Conservation (phyloP, 2,113 vertebrate genomes). For the Tragulus kanchil region DNA sequence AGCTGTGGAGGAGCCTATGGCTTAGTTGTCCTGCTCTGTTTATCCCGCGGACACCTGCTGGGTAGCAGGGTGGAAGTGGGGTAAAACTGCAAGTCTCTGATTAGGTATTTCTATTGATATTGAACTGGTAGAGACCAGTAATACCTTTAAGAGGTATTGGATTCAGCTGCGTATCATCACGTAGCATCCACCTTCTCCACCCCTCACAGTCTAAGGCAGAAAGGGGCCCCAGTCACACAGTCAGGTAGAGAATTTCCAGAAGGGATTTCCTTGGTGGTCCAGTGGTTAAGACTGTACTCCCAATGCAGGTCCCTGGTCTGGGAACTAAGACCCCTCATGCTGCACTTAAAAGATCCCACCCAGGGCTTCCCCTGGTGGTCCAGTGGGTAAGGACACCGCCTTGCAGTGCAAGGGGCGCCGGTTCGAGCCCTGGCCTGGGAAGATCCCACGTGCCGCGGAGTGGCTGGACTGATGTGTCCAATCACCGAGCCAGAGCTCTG, state of each 20-base stretch:
- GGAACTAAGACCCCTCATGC: not conserved
- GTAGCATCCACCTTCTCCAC: not conserved
- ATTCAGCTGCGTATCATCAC: not conserved
- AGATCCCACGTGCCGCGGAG: too few relatives aligned
- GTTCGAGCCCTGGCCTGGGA: too few relatives aligned
- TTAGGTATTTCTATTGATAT: not conserved
- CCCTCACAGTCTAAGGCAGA: not conserved
- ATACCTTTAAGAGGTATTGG: too few relatives aligned
- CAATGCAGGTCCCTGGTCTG: not conserved
- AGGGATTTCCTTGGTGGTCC: not conserved
- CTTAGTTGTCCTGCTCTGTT: not conserved
- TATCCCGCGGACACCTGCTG: not conserved
- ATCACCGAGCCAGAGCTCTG: too few relatives aligned
- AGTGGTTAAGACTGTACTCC: not conserved
- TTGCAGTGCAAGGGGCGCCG: too few relatives aligned
- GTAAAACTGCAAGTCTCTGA: not conserved
- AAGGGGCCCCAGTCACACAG: not conserved
- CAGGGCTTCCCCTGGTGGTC: not conserved
- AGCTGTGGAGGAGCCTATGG: not conserved
- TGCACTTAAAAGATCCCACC: not conserved
- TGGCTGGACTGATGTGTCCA: too few relatives aligned
- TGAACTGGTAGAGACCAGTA: too few relatives aligned
- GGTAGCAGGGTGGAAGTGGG: accelerated
- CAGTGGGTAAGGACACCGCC: too few relatives aligned
- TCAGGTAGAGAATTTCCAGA: not conserved